Base-by-base conservation (phyloP, 1,140 invertebrate genomes). In the Andrena cerasifolii region DNA sequence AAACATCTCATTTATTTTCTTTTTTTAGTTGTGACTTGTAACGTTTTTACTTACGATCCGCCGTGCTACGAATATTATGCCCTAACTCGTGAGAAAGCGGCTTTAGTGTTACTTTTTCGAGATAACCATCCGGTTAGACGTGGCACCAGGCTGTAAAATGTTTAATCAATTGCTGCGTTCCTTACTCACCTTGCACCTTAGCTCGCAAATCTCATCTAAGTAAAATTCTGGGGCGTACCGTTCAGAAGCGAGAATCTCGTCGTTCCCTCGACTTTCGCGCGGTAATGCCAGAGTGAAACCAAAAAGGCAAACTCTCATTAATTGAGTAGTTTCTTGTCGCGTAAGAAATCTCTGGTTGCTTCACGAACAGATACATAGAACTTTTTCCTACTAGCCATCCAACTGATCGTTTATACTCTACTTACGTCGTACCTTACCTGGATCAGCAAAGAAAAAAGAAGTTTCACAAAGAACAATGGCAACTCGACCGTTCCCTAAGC, bases 281-380 rank as follows among this genome's bases (percentile, higher is more conserved):
- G 14, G 40, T 43, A 40, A 5, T 40, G 3, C 36, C 36, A 40
- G 36, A 40, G 10, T 40, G 36, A 10, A 40, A 40, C 10, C 36
- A 40, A 10, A 40, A 40, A 40, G 36, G 3, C 3, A 40, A 40
- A 40, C 36, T n/a, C 36, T 5, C 36, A 10, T 40, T 40, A n/a
- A 40, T 40, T 40, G 36, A 40, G 36, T 40, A 40, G 36, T 40
- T 40, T 43, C 26, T 65, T 31, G 2, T n/a, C 10, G 18, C 10
- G 45, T 36, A 59, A 83, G n/a, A 79, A 79, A 68, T 80, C 73
- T 82, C 77, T 59, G 21, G 16, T 66, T 75, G 65, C 81, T 80
- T 84, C 77, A 18, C 24, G 33, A 72, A 68, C 53, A 74, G n/a
- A 73, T 26, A 47, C 33, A 45, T 66, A 70, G 51, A 61, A 47